Conservation (phyloP, 1,140 invertebrate genomes). For the Drosophila takahashii region DNA sequence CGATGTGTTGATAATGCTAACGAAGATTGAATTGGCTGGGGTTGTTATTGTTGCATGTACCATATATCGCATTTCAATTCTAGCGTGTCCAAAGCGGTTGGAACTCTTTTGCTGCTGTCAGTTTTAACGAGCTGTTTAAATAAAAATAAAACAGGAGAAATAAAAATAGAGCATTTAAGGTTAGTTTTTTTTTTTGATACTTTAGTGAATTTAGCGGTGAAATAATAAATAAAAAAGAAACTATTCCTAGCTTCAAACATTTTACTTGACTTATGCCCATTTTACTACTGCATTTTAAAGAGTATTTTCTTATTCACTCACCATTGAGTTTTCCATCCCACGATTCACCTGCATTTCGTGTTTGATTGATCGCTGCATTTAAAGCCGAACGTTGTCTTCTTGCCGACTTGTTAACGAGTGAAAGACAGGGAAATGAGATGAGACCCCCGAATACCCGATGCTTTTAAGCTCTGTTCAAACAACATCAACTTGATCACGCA, state of each 20-base stretch:
- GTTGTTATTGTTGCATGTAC: constrained; percentile 18
- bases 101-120: constrained; percentile 29
- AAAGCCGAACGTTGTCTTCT: constrained; percentile 42
- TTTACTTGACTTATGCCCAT: not conserved
- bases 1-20: constrained; percentile 58
- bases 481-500: constrained; percentile 32
- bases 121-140: constrained; percentile 38
- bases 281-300: constrained; percentile 6
- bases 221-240: not conserved
- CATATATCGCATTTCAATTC: constrained; percentile 55
- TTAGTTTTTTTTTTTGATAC: not conserved
- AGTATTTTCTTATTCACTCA: constrained; percentile 22
- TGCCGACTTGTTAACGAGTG: constrained; percentile 57
- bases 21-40: constrained; percentile 36
- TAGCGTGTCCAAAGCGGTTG: constrained; percentile 45
- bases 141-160: not conserved
- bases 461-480: constrained; percentile 18
- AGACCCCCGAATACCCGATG: constrained; percentile 38
- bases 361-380: constrained; percentile 66
- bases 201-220: not conserved
- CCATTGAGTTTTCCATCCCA: constrained; percentile 7
- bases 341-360: constrained; percentile 53
- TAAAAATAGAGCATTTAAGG: not conserved
- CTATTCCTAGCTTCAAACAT: not conserved
- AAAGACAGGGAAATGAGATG: constrained; percentile 20